Evolutionary conservation across 2,888 invertebrate genomes (phyloP).

Genomic region (Drosophila greeni): DNA sequence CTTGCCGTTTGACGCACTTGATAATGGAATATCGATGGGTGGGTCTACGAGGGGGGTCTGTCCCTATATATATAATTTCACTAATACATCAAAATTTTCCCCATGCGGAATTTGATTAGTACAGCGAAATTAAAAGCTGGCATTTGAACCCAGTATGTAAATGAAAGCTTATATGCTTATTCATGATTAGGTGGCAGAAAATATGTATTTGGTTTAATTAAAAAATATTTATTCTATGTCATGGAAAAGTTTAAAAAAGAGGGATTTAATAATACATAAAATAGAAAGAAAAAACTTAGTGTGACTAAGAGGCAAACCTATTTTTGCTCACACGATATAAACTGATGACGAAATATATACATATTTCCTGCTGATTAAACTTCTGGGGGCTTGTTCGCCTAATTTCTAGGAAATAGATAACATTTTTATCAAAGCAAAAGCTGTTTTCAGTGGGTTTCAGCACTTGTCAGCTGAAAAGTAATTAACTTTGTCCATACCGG

Average conservation of each 20-base stretch:
- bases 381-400: conserved; percentile 25
- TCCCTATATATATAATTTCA: conserved; percentile 14
- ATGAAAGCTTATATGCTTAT: neutral
- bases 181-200: conserved; percentile 6
- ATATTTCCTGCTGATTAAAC: conserved; percentile 25
- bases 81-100: conserved; percentile 5
- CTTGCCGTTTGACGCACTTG: conserved; percentile 50
- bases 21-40: conserved; percentile 29
- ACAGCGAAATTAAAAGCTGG: conserved; percentile 10
- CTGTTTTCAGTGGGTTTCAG: conserved; percentile 4
- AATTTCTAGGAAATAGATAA: conserved; percentile 25
- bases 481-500: conserved; percentile 13
- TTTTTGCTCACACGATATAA: neutral
- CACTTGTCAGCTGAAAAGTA: conserved; percentile 20
- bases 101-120: conserved; percentile 24
- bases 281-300: neutral
- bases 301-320: neutral
- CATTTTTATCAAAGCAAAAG: conserved; percentile 3
- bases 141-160: conserved; percentile 8
- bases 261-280: neutral
- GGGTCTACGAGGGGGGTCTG: conserved; percentile 5
- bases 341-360: conserved; percentile 9
- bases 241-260: neutral
- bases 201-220: neutral
- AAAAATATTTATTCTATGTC: neutral